Conservation (phyloP, 2,113 vertebrate genomes). For the Malurus cyaneus region DNA sequence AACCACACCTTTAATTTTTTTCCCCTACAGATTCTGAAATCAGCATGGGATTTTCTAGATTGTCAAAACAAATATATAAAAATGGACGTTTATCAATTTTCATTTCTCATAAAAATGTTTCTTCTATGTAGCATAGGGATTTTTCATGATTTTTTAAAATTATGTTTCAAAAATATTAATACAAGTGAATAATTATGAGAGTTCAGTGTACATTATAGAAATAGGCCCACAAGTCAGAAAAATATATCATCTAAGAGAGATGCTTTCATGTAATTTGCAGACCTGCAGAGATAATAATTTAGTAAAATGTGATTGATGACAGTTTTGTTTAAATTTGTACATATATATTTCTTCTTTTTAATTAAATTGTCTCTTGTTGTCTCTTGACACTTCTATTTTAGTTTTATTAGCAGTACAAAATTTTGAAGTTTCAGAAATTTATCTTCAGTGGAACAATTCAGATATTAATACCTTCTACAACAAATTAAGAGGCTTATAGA, state of each 20-base stretch:
- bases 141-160: background rate
- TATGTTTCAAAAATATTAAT: background rate
- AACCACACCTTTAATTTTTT: background rate
- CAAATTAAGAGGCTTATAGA: background rate
- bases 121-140: background rate
- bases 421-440: conserved; percentile 14
- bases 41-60: background rate
- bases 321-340: background rate
- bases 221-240: background rate
- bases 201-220: background rate
- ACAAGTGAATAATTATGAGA: background rate
- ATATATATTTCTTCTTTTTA: conserved; percentile 4
- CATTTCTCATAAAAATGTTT: background rate
- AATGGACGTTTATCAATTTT: background rate
- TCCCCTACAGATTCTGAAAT: background rate
- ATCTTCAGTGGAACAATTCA: conserved; percentile 13
- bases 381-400: background rate
- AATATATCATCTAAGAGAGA: background rate
- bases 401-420: background rate
- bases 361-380: background rate
- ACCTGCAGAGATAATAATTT: background rate
- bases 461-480: background rate
- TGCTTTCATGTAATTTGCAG: background rate
- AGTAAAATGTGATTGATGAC: conserved; percentile 1
- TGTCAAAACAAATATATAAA: background rate